Conservation (phyloP, 2,797 vertebrate genomes). For the Sebastes goodei region DNA sequence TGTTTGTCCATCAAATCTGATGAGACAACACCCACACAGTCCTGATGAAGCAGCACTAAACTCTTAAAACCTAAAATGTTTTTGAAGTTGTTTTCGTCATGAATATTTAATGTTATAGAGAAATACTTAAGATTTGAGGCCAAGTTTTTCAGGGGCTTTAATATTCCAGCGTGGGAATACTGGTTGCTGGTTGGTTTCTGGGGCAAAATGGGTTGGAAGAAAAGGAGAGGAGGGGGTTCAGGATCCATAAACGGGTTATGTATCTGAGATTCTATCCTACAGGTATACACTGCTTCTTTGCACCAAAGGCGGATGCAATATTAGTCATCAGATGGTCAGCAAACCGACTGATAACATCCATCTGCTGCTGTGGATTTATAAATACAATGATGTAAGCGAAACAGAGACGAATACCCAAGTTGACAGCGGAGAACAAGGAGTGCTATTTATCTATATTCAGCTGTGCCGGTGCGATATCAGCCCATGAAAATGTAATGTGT, state of each 20-base stretch:
- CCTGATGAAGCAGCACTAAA: neutral
- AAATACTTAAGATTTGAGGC: neutral
- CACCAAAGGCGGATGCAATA: constrained; percentile 19
- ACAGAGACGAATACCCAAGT: constrained; percentile 50
- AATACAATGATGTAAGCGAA: constrained; percentile 45
- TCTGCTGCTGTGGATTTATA: constrained; percentile 35
- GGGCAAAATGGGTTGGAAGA: neutral
- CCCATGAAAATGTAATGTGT: constrained; percentile 71
- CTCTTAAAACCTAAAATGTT: neutral
- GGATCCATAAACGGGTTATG: neutral
- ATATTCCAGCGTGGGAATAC: neutral
- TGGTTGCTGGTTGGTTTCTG: neutral
- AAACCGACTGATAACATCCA: constrained; percentile 34
- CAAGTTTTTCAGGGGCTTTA: neutral
- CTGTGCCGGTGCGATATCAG: constrained; percentile 49
- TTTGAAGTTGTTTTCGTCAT: neutral
- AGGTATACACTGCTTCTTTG: constrained; percentile 15
- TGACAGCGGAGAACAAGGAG: constrained; percentile 66
- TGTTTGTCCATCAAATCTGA: neutral
- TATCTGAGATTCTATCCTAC: constrained; percentile 11
- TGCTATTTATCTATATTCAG: constrained; percentile 60
- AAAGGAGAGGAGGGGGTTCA: neutral
- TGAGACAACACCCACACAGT: neutral
- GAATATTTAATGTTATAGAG: neutral
- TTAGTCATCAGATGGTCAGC: constrained; percentile 35